Base-by-base conservation (phyloP, 1,140 invertebrate genomes). In the Neuroterus valhalla region DNA sequence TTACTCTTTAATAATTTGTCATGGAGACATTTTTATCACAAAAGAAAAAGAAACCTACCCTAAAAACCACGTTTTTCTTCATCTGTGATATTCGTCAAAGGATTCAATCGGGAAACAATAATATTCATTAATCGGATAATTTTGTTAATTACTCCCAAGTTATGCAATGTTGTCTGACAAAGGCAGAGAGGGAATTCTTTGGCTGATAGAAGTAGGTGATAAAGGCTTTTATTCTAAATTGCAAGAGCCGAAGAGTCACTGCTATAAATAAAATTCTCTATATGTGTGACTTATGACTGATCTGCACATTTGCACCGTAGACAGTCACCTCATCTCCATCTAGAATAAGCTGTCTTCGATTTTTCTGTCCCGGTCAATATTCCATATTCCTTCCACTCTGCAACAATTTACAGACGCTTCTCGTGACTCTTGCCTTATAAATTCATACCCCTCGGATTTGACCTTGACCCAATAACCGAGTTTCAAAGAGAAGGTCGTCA, bases 401-500 rank as follows among this genome's bases (percentile, higher is more conserved):
- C 23, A 62, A 62, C 52, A 62, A n/a, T 31, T 62, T 62, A n/a
- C 15, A 62, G 31, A 50, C 19, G 15, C 12, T 31, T 15, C 23
- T 23, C 21, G 21, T 26, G 23, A 15, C n/a, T 62, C 55, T 31
- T 62, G 55, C 15, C 23, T 62, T 50, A 21, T 50, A 50, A 38
- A 8, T 38, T 5, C 31, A 38, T 38, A 38, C 31, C 55, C 55
- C 55, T 62, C 31, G 12, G 31, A 62, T 15, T 31, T 62, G 55
- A 62, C 55, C 55, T 62, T 62, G 55, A 62, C 55, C 55, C 26
- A 62, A 38, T 31, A 62, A 62, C 55, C 55, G 55, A 62, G 55
- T 62, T 62, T n/a, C 21, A n/a, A 62, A 23, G 23, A 62, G 52
- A 55, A 62, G 55, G 55, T 62, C 55, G 3, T 62, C 55, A 62